These are phyloP conservation scores for Paramuricea clavata DNA, from an alignment of 92 coral and sea anemone genomes.

Conservation along the genomic window DNA sequence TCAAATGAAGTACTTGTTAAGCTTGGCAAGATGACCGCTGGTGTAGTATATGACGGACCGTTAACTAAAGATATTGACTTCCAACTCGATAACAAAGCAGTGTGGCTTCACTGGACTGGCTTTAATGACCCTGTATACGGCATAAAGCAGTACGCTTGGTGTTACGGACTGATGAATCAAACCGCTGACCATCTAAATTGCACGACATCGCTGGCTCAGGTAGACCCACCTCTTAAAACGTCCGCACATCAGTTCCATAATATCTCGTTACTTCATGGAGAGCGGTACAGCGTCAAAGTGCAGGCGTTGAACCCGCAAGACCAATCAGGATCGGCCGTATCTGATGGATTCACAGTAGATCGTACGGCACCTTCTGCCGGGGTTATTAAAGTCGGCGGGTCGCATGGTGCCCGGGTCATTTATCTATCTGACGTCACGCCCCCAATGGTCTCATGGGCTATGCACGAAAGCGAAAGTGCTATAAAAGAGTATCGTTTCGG, in stretches of 20 bases:
- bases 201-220: conserved; percentile 69
- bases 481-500: conserved; percentile 78
- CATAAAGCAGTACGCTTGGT: conserved; percentile 85
- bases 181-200: conserved; percentile 61
- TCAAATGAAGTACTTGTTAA: conserved; percentile 74
- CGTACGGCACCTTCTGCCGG: conserved; percentile 82
- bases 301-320: conserved; percentile 81
- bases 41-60: conserved; percentile 89
- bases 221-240: conserved; percentile 61
- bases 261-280: conserved; percentile 84
- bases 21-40: conserved; percentile 87
- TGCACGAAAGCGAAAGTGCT: conserved; percentile 89
- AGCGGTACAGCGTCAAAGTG: conserved; percentile 83
- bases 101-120: conserved; percentile 96
- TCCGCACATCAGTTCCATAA: conserved; percentile 84
- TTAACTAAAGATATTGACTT: conserved; percentile 80
- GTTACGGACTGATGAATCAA: conserved; percentile 70
- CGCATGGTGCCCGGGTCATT: conserved; percentile 74
- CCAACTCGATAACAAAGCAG: conserved; percentile 90
- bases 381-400: conserved; percentile 70
- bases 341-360: conserved; percentile 95
- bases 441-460: conserved; percentile 88
- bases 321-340: conserved; percentile 77
- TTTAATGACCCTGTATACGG: conserved; percentile 93
- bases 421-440: conserved; percentile 76